phyloP scores from a whole-genome alignment of 2,113 vertebrate species.

The crab-eating macaque (Macaca fascicularis) region DNA sequence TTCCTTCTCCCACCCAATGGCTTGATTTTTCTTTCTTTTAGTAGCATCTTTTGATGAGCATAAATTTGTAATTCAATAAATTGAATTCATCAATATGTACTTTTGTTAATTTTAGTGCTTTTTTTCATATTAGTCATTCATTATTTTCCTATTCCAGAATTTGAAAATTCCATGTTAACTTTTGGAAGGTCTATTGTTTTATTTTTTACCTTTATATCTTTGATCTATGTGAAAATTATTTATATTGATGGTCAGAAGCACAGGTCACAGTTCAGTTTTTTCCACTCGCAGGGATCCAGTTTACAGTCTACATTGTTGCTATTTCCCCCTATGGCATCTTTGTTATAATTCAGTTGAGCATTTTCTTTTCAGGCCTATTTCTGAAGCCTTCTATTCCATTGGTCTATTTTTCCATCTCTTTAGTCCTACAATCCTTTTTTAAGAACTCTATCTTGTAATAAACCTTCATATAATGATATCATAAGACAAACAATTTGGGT shows the following conservation, averaged over 20 bases:
- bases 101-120: neutral
- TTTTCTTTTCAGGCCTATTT: neutral
- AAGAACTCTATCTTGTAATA: neutral
- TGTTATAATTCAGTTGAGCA: neutral
- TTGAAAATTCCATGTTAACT: neutral
- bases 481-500: neutral
- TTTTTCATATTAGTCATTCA: neutral
- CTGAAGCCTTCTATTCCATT: neutral
- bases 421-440: neutral
- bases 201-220: neutral
- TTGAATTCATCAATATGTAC: neutral
- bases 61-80: neutral
- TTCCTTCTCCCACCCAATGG: neutral
- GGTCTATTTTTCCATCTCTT: neutral
- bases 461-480: neutral
- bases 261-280: neutral
- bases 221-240: neutral
- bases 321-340: neutral
- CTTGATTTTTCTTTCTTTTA: neutral
- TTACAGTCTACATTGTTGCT: neutral
- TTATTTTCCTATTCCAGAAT: neutral
- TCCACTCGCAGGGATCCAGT: neutral
- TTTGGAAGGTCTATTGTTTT: neutral
- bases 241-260: neutral
- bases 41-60: neutral